Evolutionary conservation across 37 sponge, comb jelly and placozoan genomes (phyloP).

Genomic region (Crambe crambe): DNA sequence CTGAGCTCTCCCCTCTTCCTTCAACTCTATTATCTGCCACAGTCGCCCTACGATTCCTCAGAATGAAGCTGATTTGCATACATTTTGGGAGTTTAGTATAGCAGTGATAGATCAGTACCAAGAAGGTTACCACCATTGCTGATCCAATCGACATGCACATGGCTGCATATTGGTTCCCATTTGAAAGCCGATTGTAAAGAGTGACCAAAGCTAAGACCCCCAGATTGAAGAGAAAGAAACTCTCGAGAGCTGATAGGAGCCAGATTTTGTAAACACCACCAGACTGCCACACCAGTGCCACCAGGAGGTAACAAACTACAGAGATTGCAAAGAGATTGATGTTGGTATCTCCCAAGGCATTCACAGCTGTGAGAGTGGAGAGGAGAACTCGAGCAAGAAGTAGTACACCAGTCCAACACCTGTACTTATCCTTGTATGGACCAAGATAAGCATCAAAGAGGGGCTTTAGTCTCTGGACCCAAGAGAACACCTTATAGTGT

Average conservation of each 20-base stretch:
- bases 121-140: too few relatives aligned
- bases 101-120: too few relatives aligned
- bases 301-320: neutral
- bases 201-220: neutral
- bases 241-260: neutral
- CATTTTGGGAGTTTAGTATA: too few relatives aligned
- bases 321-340: neutral
- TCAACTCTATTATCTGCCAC: too few relatives aligned
- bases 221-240: constrained; percentile 2
- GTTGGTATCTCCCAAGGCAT: neutral
- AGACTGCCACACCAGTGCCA: neutral
- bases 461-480: neutral
- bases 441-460: constrained; percentile 11
- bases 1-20: too few relatives aligned
- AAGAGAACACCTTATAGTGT: neutral
- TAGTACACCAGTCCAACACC: constrained; percentile 14
- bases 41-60: too few relatives aligned
- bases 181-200: too few relatives aligned
- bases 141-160: too few relatives aligned
- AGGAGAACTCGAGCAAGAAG: neutral
- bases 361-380: neutral
- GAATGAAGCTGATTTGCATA: too few relatives aligned
- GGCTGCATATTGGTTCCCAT: too few relatives aligned
- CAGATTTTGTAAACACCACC: constrained; percentile 14
- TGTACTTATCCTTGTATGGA: constrained; percentile 14